Evolutionary conservation across 1,140 invertebrate species (phyloP), one percentile per base, ranked within the genome.

Genomic region (Calephelis virginiensis): DNA sequence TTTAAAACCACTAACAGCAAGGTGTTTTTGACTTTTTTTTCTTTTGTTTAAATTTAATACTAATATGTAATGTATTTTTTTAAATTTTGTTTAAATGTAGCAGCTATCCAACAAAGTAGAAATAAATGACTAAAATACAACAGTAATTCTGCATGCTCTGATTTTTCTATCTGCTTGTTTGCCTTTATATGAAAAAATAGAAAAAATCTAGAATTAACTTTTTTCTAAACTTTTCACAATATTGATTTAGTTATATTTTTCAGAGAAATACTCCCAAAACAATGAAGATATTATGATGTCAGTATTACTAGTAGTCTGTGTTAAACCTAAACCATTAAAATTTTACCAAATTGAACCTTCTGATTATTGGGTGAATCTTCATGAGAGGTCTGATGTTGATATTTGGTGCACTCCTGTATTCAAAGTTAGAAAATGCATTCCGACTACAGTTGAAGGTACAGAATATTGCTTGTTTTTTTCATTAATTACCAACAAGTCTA

Each of bases 341-440:
- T 86, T 89, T 59, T 91, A 78, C 62, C 45, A 87, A 64, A 64
- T 89, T 2, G 69, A 83, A 72, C 85, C 86, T 40, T 74, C 80
- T 6, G 65, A 85, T 45, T 75, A 87, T 73, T 91, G 89, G 89
- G 6, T 87, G 8, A 86, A 91, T 60, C 72, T 91, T 6, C 89
- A 91, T 67, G 67, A 80, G 63, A 73, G 70, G 53, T 83, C 65
- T 64, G 89, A 91, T 66, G 75, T 81, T 64, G 78, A 85, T 65
- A 86, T 91, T 14, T 85, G 82, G 85, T 85, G 80, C 61, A 86
- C 86, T 28, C 78, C 86, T 56, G 86, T 91, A 1, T 91, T 91
- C 66, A 81, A 76, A 71, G 67, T 91, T 0, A 73, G 86, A 17
- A 91, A 86, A 76, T 91, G 89, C 72, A 85, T 89, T 67, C 81